Evolutionary conservation across 2,113 vertebrate genomes (phyloP).

Genomic region (Lagenorhynchus albirostris): DNA sequence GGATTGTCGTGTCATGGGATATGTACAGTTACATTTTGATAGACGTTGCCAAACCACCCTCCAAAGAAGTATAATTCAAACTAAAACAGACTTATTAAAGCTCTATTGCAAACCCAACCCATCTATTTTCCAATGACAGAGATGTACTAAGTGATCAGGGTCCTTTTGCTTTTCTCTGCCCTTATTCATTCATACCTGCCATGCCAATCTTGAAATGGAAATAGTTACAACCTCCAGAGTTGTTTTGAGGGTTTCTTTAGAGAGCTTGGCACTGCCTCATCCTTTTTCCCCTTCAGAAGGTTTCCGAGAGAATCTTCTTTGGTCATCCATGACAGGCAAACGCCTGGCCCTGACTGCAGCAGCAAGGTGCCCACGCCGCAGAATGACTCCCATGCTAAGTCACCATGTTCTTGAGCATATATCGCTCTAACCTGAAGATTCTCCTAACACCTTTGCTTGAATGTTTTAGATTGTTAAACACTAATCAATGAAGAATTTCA

Average conservation of each 20-base stretch:
- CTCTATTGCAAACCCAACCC: background rate
- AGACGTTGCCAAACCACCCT: background rate
- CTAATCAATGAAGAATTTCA: slow-evolving; percentile 58
- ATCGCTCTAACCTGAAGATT: background rate
- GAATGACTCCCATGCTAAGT: background rate
- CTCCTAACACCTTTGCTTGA: slow-evolving; percentile 32
- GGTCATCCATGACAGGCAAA: background rate
- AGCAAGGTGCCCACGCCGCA: accelerated
- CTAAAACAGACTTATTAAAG: background rate
- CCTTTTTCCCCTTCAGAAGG: background rate
- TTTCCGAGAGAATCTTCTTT: background rate
- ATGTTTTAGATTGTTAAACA: slow-evolving; percentile 46
- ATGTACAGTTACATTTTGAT: background rate
- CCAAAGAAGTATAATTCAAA: background rate
- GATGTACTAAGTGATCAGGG: background rate
- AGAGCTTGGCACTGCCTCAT: background rate
- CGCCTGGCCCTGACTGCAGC: background rate
- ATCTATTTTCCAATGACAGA: background rate
- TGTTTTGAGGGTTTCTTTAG: background rate
- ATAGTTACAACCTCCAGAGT: background rate
- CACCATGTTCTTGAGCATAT: background rate
- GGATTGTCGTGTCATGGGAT: background rate
- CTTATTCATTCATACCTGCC: background rate
- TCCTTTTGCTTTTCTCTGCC: background rate
- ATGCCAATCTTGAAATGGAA: background rate